Evolutionary conservation across 2,888 invertebrate species (phyloP).

Genomic region (Ecliptopera silaceata): DNA sequence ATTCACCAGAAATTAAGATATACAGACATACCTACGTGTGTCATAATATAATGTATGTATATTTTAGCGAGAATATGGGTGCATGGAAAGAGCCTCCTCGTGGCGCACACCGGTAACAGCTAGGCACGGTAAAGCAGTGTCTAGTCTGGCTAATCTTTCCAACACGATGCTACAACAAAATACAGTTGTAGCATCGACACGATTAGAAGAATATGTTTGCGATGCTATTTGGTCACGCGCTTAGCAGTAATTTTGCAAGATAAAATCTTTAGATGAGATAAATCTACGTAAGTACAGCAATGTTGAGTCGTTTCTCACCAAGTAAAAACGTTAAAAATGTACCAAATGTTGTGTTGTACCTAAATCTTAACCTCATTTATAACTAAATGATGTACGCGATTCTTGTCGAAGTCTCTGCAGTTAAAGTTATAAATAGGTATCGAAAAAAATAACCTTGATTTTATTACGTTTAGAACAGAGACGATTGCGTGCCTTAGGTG

Average conservation of each 20-base stretch:
- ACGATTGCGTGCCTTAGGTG: conserved; percentile 75
- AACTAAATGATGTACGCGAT: no score
- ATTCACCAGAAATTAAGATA: conserved; percentile 3
- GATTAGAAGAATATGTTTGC: background rate
- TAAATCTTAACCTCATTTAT: no score
- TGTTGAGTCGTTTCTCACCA: no score
- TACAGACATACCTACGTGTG: conserved; percentile 18
- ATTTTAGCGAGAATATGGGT: conserved; percentile 11
- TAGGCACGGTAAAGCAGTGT: no score
- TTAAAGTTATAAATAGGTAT: background rate
- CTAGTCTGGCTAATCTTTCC: no score
- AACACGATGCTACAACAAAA: no score
- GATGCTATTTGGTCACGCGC: conserved; percentile 8
- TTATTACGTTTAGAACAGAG: conserved; percentile 56
- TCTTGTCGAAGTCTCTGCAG: no score
- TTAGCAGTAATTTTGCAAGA: conserved; percentile 11
- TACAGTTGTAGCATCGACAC: no score
- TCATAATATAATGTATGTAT: background rate
- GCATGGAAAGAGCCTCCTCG: no score
- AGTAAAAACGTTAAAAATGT: no score
- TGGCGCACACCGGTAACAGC: no score
- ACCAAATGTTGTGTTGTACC: no score
- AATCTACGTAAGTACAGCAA: background rate
- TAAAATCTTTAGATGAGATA: background rate
- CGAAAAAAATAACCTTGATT: conserved; percentile 24